phyloP scores from a whole-genome alignment of 2,888 invertebrate genomes.

The Schizotus pectinicornis region DNA sequence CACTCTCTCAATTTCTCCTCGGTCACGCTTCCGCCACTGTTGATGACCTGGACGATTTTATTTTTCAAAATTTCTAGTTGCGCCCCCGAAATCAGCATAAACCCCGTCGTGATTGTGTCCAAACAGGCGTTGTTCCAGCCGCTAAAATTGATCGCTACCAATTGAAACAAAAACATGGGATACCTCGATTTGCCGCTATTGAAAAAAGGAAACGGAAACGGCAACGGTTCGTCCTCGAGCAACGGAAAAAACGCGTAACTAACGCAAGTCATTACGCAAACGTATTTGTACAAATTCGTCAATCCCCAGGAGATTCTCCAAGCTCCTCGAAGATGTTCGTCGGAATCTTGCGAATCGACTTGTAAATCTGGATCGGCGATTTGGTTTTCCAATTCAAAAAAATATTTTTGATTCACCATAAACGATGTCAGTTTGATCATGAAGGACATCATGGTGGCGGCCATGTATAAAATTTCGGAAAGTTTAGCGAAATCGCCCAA shows the following conservation, averaged over 20 bases:
- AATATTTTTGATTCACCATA: neutral
- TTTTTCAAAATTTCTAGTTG: conserved; percentile 1
- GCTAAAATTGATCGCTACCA: neutral
- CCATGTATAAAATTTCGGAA: conserved; percentile 3
- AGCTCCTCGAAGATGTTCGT: neutral
- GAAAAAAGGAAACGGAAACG: conserved; percentile 5
- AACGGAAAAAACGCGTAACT: neutral
- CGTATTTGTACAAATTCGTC: neutral
- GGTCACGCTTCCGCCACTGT: neutral
- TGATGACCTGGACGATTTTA: neutral
- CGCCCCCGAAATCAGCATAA: neutral
- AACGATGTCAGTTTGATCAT: neutral
- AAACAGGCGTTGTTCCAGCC: neutral
- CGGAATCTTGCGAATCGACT: neutral
- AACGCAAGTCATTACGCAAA: neutral
- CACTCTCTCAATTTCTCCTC: conserved; percentile 1
- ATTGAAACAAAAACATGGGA: conserved; percentile 5
- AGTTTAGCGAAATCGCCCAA: neutral
- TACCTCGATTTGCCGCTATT: neutral
- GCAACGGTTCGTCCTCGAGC: conserved; percentile 1
- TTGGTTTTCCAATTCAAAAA: neutral
- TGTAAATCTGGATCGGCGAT: neutral
- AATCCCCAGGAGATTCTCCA: neutral
- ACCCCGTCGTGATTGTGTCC: neutral
- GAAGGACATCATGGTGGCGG: neutral